Conservation (phyloP, 2,888 invertebrate genomes). For the Subacronicta megacephala region DNA sequence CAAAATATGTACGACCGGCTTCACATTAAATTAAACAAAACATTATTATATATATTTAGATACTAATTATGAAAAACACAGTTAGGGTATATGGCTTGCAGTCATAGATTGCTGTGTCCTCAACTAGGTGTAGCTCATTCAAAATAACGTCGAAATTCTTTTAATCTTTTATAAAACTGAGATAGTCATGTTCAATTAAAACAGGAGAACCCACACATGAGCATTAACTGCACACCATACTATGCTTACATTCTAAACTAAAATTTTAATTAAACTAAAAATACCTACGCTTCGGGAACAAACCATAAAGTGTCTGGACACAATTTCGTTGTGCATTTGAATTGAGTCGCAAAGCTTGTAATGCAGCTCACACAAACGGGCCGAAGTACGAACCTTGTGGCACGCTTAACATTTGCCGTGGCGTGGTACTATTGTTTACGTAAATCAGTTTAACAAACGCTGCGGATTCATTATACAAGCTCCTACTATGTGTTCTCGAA, state of each 20-base stretch:
- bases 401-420: slow-evolving; percentile 20
- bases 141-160: too few species aligned
- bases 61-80: too few species aligned
- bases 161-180: too few species aligned
- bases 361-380: slow-evolving; percentile 16
- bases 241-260: slow-evolving; percentile 5
- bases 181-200: background rate
- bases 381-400: slow-evolving; percentile 30
- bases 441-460: slow-evolving; percentile 48
- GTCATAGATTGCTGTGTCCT: too few species aligned
- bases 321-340: slow-evolving; percentile 40
- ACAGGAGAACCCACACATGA: background rate
- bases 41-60: too few species aligned
- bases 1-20: too few species aligned
- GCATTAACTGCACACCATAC: background rate
- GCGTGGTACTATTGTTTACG: slow-evolving; percentile 32
- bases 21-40: too few species aligned
- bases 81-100: too few species aligned
- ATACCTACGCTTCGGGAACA: slow-evolving; percentile 12
- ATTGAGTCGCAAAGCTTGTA: slow-evolving; percentile 36
- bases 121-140: too few species aligned
- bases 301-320: slow-evolving; percentile 35
- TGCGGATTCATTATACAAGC: slow-evolving; percentile 31
- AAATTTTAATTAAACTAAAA: slow-evolving; percentile 46
- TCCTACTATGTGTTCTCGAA: slow-evolving; percentile 30